phyloP scores from a whole-genome alignment of 2,797 vertebrate genomes.

The Bufotes viridis region DNA sequence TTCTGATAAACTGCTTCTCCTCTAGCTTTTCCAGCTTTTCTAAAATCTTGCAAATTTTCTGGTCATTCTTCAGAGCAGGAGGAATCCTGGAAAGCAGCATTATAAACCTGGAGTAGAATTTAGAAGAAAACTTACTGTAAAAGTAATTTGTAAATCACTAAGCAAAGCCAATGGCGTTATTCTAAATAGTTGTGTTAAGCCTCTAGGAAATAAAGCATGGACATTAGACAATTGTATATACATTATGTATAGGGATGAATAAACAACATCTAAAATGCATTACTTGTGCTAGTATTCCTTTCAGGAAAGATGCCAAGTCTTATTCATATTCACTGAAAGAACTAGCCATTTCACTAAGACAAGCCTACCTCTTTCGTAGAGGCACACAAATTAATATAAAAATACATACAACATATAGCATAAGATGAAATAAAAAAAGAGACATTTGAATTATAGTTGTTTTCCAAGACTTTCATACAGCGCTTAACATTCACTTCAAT shows the following conservation, averaged over 20 bases:
- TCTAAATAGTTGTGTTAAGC: background rate
- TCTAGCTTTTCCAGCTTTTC: slow-evolving; percentile 75
- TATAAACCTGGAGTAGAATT: slow-evolving; percentile 71
- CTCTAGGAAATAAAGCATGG: background rate
- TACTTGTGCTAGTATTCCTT: background rate
- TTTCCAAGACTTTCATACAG: no score
- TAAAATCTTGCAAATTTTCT: slow-evolving; percentile 70
- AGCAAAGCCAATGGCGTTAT: background rate
- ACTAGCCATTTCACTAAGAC: no score
- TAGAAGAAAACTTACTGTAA: background rate
- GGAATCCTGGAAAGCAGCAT: slow-evolving; percentile 74
- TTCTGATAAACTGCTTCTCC: slow-evolving; percentile 69
- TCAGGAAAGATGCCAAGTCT: background rate
- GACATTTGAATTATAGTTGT: no score
- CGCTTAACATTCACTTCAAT: no score
- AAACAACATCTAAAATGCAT: no score
- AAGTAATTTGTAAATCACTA: background rate
- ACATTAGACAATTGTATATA: background rate
- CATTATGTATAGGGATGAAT: background rate
- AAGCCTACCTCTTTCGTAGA: no score
- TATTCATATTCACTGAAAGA: background rate
- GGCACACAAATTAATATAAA: no score
- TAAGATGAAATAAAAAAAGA: background rate
- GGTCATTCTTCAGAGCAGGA: slow-evolving; percentile 69
- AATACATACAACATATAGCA: background rate